These are phyloP conservation scores for Lophochroa leadbeateri DNA, from an alignment of 2,113 vertebrate genomes.

Conservation along the genomic window DNA sequence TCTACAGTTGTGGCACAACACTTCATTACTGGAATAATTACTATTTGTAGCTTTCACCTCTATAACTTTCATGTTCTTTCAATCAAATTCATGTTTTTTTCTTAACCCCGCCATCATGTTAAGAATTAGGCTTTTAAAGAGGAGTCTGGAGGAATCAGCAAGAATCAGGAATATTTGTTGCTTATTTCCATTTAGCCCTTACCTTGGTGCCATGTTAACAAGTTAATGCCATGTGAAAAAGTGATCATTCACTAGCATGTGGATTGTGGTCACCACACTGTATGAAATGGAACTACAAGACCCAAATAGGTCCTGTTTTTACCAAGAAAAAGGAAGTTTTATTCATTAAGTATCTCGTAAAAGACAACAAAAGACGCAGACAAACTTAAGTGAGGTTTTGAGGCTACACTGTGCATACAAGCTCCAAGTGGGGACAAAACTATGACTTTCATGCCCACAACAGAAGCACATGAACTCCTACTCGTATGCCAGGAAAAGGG, in stretches of 20 bases:
- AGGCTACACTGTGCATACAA: not conserved
- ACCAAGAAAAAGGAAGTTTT: not conserved
- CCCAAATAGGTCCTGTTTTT: not conserved
- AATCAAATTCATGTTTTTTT: not conserved
- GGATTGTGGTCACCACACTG: not conserved
- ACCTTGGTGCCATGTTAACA: not conserved
- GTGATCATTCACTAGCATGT: not conserved
- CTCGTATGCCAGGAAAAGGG: not conserved
- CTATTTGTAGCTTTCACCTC: not conserved
- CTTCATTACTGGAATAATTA: not conserved
- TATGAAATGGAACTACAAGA: fast-evolving
- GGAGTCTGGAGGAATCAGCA: not conserved
- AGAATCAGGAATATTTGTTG: not conserved
- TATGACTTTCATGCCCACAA: not conserved
- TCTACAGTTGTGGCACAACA: not conserved
- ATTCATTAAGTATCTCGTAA: not conserved
- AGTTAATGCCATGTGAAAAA: not conserved
- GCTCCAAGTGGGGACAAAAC: not conserved
- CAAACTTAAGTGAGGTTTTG: not conserved
- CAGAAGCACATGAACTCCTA: not conserved
- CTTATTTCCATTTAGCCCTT: not conserved
- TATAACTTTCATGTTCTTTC: not conserved
- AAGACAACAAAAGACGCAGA: not conserved
- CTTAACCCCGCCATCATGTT: not conserved
- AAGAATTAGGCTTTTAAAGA: not conserved